phyloP scores from a whole-genome alignment of 2,888 invertebrate genomes.

The Calephelis perditalis region DNA sequence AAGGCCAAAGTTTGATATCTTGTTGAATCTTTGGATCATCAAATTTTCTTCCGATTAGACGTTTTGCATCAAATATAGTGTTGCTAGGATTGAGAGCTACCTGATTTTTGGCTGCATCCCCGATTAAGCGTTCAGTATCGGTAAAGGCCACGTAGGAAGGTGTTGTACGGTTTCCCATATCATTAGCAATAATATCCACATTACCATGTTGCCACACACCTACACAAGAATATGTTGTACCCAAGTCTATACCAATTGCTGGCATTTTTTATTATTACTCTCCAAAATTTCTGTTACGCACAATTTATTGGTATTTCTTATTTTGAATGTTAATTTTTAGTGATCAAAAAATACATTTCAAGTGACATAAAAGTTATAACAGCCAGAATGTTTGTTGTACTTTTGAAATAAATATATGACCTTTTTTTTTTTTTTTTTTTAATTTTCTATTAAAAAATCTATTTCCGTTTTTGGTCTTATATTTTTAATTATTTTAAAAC shows the following conservation, averaged over 20 bases:
- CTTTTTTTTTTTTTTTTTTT: too few relatives aligned
- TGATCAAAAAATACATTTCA: too few relatives aligned
- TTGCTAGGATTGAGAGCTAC: conserved; percentile 86
- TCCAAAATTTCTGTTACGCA: background rate
- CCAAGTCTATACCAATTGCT: conserved; percentile 17
- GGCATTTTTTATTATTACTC: background rate
- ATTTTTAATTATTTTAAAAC: too few relatives aligned
- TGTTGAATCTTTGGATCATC: conserved; percentile 65
- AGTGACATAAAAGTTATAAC: too few relatives aligned
- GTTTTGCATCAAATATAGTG: conserved; percentile 87
- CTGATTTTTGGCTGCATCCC: conserved; percentile 93
- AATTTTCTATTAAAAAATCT: too few relatives aligned
- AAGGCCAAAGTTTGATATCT: conserved; percentile 90
- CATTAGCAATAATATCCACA: conserved; percentile 85
- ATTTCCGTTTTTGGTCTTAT: too few relatives aligned
- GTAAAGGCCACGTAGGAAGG: conserved; percentile 94
- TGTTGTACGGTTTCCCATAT: conserved; percentile 92
- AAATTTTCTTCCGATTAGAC: conserved; percentile 88
- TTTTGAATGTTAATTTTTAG: too few relatives aligned
- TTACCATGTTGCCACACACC: too few relatives aligned
- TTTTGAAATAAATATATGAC: too few relatives aligned
- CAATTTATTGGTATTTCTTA: too few relatives aligned
- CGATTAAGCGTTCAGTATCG: conserved; percentile 89
- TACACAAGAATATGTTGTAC: too few relatives aligned
- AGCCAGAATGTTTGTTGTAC: too few relatives aligned